Conservation (phyloP, 2,113 vertebrate genomes). For the Nycticryphes semicollaris region DNA sequence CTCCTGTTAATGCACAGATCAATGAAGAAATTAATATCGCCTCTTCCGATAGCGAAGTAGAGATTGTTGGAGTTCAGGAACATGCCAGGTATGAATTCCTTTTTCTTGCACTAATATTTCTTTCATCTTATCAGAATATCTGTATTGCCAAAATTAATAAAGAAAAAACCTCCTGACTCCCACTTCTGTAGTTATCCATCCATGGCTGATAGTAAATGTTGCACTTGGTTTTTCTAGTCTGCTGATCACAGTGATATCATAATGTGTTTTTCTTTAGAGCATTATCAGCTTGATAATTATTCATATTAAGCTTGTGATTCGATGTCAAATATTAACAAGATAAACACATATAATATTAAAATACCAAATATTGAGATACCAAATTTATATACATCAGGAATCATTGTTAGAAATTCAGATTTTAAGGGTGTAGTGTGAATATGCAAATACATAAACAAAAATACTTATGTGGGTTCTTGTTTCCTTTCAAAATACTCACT, state of each 20-base stretch:
- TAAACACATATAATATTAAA: neutral
- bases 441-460: neutral
- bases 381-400: neutral
- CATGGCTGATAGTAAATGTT: neutral
- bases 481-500: neutral
- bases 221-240: neutral
- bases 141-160: neutral
- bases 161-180: neutral
- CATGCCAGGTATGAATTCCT: conserved; percentile 83
- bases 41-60: conserved; percentile 95
- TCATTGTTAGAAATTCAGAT: neutral
- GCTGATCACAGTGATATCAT: neutral
- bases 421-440: neutral
- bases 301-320: neutral
- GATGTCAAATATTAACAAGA: neutral
- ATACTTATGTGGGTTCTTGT: neutral
- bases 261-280: neutral
- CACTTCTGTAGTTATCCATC: neutral
- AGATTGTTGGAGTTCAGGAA: conserved; percentile 96
- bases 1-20: conserved; percentile 72
- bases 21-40: conserved; percentile 90
- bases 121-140: neutral
- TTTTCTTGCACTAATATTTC: neutral
- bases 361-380: neutral
- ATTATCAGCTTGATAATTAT: neutral